Evolutionary conservation across 2,888 invertebrate genomes (phyloP).

Genomic region (Acrobasis suavella): DNA sequence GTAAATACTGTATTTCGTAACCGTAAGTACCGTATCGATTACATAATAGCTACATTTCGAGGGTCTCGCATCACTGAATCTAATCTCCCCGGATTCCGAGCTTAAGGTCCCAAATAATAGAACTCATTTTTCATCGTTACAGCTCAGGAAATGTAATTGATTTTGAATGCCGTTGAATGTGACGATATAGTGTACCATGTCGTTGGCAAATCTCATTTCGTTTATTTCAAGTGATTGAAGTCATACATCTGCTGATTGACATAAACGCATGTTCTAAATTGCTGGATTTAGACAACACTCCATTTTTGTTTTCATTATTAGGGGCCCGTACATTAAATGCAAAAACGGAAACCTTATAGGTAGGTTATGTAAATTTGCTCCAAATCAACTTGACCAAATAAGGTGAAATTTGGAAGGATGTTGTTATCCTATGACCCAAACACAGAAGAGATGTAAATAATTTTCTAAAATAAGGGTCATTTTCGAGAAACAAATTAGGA

Average conservation of each 20-base stretch:
- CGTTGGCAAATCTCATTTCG: slow-evolving; percentile 2
- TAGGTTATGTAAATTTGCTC: too few relatives aligned
- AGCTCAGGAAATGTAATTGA: slow-evolving; percentile 28
- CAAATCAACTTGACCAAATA: too few relatives aligned
- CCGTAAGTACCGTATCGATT: background rate
- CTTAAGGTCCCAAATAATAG: slow-evolving; percentile 23
- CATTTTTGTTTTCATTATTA: background rate
- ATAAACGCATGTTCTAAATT: background rate
- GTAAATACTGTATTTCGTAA: background rate
- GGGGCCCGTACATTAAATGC: too few relatives aligned
- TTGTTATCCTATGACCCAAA: too few relatives aligned
- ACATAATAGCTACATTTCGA: background rate
- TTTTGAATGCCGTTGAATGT: slow-evolving; percentile 7
- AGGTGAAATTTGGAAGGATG: too few relatives aligned
- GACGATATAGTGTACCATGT: background rate
- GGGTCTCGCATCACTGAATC: slow-evolving; percentile 1
- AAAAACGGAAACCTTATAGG: too few relatives aligned
- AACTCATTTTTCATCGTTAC: slow-evolving; percentile 24
- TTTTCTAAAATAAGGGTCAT: too few relatives aligned
- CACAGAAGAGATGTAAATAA: too few relatives aligned
- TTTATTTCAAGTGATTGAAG: slow-evolving; percentile 1
- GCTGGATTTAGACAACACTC: background rate
- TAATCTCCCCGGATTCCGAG: slow-evolving; percentile 11
- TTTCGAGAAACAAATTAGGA: too few relatives aligned
- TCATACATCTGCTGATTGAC: background rate